Conservation (phyloP, 2,888 invertebrate genomes). For the Mechanitis mazaeus region DNA sequence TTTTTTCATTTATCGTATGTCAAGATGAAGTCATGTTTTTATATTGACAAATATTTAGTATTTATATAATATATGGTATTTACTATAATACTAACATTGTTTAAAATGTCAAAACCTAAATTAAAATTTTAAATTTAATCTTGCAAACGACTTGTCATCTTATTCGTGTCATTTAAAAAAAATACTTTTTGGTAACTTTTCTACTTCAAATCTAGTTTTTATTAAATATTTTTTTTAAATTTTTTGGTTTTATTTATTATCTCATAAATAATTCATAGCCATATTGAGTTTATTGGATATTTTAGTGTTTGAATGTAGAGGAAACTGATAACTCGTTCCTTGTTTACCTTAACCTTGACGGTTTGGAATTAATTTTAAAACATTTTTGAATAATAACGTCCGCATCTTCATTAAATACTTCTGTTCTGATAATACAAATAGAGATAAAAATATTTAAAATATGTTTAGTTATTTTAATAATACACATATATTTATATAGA, state of each 20-base stretch:
- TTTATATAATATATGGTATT: too few relatives aligned
- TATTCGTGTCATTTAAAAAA: too few relatives aligned
- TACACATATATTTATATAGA: too few relatives aligned
- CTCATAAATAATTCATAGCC: conserved; percentile 21
- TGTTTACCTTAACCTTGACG: conserved; percentile 24
- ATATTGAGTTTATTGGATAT: conserved; percentile 8
- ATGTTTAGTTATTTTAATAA: too few relatives aligned
- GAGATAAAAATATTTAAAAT: too few relatives aligned
- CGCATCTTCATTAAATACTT: background rate
- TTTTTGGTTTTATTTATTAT: conserved; percentile 8
- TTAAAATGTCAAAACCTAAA: too few relatives aligned
- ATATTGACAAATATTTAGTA: too few relatives aligned
- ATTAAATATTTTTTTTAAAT: conserved; percentile 14
- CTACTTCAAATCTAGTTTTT: conserved; percentile 22
- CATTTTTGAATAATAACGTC: conserved; percentile 3
- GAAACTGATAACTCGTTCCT: conserved; percentile 19
- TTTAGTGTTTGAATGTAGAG: conserved; percentile 8
- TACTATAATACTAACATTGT: too few relatives aligned
- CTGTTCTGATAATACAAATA: too few relatives aligned
- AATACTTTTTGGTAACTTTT: background rate
- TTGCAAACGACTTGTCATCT: too few relatives aligned
- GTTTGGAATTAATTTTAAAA: conserved; percentile 15
- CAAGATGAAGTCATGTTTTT: too few relatives aligned
- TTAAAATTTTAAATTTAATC: too few relatives aligned
- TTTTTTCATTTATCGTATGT: background rate